These are phyloP conservation scores for Rhinopomastus cyanomelas DNA, from an alignment of 2,113 vertebrate genomes.

Conservation along the genomic window DNA sequence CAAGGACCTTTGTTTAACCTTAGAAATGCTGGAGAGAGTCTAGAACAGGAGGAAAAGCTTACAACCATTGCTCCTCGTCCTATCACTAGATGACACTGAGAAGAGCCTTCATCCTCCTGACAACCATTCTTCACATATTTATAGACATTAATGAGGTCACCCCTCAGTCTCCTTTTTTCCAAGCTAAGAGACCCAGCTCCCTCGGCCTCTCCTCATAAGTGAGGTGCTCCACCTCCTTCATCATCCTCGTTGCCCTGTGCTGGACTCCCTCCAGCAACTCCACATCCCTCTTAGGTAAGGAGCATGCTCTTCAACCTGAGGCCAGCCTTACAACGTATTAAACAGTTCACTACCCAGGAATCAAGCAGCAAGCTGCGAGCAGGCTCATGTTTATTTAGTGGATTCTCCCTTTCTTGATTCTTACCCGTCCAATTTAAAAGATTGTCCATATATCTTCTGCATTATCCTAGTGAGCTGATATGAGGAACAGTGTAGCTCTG, in stretches of 20 bases:
- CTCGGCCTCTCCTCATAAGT: no score
- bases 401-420: not conserved
- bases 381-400: not conserved
- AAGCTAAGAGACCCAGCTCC: no score
- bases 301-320: not conserved
- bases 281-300: no score
- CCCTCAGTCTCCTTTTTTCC: no score
- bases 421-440: not conserved
- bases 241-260: no score
- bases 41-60: not conserved
- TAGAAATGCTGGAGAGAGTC: not conserved
- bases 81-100: no score
- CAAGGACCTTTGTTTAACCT: not conserved
- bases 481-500: not conserved
- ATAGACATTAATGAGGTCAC: no score
- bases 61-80: no score
- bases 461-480: not conserved
- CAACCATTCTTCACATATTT: no score
- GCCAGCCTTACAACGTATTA: fast-evolving
- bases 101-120: no score
- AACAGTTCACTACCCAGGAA: not conserved
- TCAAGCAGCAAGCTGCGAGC: not conserved
- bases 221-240: no score
- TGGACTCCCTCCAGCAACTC: no score
- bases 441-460: not conserved